phyloP scores from a whole-genome alignment of 1,140 invertebrate species.

The Steinernema khuongi region DNA sequence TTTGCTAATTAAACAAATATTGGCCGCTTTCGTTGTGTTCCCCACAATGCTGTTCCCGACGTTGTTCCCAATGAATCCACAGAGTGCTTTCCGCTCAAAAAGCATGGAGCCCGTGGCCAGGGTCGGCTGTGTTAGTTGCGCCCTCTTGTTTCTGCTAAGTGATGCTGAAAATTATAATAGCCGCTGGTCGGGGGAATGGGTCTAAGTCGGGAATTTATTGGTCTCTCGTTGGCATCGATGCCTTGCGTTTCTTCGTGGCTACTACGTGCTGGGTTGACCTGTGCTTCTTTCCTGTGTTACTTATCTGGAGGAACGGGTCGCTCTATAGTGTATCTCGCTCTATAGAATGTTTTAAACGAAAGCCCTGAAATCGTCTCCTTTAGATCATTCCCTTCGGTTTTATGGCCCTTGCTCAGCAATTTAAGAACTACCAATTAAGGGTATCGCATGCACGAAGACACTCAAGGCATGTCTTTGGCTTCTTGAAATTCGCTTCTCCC shows the following conservation, averaged over 20 bases:
- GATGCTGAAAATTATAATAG: too few relatives aligned
- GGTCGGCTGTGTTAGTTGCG: too few relatives aligned
- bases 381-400: not conserved
- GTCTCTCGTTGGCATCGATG: too few relatives aligned
- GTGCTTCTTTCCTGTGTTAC: too few relatives aligned
- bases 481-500: not conserved
- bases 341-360: not conserved
- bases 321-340: slow-evolving; percentile 8
- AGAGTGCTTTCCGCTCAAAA: not conserved
- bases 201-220: too few relatives aligned
- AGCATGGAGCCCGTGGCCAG: too few relatives aligned
- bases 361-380: not conserved
- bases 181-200: too few relatives aligned
- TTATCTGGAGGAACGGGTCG: too few relatives aligned
- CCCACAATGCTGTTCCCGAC: not conserved
- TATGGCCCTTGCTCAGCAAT: not conserved
- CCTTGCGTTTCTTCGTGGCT: too few relatives aligned
- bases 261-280: too few relatives aligned
- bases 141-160: too few relatives aligned
- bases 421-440: not conserved
- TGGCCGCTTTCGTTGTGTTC: too few relatives aligned
- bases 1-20: slow-evolving; percentile 8
- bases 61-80: not conserved
- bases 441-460: not conserved
- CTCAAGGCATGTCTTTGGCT: not conserved